phyloP scores from a whole-genome alignment of 2,797 vertebrate genomes.

The Gymnocypris eckloni region DNA sequence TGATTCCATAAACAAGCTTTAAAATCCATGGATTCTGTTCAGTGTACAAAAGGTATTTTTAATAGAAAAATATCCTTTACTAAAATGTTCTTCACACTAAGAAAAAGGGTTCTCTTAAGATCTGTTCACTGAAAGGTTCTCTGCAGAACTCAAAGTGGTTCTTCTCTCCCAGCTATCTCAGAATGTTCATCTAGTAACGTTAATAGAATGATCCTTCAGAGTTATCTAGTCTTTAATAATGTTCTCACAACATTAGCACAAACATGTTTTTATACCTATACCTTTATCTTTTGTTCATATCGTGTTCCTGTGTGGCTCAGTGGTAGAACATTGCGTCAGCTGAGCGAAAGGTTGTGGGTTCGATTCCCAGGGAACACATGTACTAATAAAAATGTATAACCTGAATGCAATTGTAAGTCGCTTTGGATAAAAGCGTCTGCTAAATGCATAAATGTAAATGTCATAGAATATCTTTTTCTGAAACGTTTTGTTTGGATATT shows the following conservation, averaged over 20 bases:
- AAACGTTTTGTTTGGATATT: neutral
- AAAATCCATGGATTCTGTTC: neutral
- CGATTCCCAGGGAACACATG: too few species aligned
- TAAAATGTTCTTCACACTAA: neutral
- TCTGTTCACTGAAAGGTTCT: neutral
- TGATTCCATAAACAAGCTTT: neutral
- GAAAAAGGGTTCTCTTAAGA: neutral
- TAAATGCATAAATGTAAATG: too few species aligned
- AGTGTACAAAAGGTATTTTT: neutral
- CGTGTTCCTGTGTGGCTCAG: too few species aligned
- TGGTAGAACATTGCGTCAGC: too few species aligned
- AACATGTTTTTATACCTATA: neutral
- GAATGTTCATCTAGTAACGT: neutral
- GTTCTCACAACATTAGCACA: neutral
- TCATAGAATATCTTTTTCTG: neutral
- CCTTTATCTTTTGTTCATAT: neutral
- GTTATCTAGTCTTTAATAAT: neutral
- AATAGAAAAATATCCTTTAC: neutral
- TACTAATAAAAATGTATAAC: too few species aligned
- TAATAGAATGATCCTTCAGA: neutral
- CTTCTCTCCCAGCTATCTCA: neutral
- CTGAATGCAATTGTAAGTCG: too few species aligned
- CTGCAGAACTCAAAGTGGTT: neutral
- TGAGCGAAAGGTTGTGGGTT: too few species aligned
- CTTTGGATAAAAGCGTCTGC: too few species aligned